These are phyloP conservation scores for Hippopotamus amphibius DNA, from an alignment of 2,113 vertebrate species.

Conservation along the genomic window DNA sequence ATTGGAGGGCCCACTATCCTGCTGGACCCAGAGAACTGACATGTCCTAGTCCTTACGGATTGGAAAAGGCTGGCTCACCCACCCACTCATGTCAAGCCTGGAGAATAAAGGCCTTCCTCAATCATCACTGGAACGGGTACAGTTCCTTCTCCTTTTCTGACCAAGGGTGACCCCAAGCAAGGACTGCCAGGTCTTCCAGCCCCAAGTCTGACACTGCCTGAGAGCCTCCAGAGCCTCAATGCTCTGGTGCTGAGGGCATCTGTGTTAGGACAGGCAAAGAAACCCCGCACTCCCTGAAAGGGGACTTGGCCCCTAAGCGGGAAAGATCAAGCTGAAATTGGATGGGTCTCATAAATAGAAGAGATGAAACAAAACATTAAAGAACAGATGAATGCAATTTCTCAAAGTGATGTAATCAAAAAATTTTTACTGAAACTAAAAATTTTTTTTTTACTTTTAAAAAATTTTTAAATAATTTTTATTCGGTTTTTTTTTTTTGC, in stretches of 20 bases:
- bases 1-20: not conserved
- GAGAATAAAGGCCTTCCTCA: not conserved
- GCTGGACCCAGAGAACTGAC: not conserved
- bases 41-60: not conserved
- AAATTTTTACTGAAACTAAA: not conserved
- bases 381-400: not conserved
- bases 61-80: not conserved
- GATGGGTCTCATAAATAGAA: not conserved
- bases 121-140: not conserved
- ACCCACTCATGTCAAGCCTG: not conserved
- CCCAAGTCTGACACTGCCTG: too few species aligned
- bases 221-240: not conserved
- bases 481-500: not conserved
- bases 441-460: not conserved
- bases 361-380: not conserved
- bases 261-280: not conserved
- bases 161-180: not conserved
- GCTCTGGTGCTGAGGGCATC: not conserved
- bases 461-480: not conserved
- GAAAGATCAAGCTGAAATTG: not conserved
- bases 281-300: not conserved
- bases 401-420: not conserved
- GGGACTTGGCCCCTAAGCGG: not conserved
- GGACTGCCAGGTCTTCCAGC: not conserved
- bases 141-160: not conserved